Percentiles rank a stretch among this genome's conserved stretches.
Conservation (phyloP, 64 coral and sea anemone species). For the Montipora sp. region DNA sequence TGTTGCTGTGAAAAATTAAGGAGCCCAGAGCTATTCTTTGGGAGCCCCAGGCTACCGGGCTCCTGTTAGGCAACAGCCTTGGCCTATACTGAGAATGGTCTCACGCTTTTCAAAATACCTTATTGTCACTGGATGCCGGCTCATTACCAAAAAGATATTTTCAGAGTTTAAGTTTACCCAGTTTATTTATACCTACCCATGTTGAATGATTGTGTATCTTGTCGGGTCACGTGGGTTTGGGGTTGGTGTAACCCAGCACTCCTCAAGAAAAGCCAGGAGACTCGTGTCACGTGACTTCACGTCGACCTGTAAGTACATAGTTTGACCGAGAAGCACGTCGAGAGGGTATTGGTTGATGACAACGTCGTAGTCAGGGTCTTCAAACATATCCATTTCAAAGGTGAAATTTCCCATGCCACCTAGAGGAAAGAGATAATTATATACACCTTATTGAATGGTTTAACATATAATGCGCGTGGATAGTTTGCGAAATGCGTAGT, state of each 20-base stretch:
- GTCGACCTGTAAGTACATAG: constrained; percentile 52
- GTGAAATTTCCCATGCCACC: constrained; percentile 69
- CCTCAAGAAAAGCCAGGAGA: constrained; percentile 41
- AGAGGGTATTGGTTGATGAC: constrained; percentile 56
- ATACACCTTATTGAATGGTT: neutral
- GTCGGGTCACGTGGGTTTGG: constrained; percentile 38
- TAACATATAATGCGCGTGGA: no score
- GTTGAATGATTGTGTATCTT: constrained; percentile 55
- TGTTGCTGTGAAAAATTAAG: no score
- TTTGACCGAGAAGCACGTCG: constrained; percentile 14
- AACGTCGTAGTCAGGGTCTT: constrained; percentile 43
- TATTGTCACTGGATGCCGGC: no score
- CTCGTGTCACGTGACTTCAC: constrained; percentile 27
- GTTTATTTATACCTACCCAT: constrained; percentile 35
- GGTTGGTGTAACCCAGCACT: constrained; percentile 72
- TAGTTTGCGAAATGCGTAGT: no score
- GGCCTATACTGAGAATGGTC: no score
- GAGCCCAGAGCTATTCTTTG: no score
- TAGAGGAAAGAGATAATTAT: neutral
- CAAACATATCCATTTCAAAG: constrained; percentile 74
- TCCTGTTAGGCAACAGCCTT: no score
- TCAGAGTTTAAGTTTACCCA: no score
- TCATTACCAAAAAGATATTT: no score
- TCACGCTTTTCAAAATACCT: no score
- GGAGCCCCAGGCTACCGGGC: no score